These are phyloP conservation scores for Torymus texanus DNA, from an alignment of 2,888 invertebrate species.

Conservation along the genomic window DNA sequence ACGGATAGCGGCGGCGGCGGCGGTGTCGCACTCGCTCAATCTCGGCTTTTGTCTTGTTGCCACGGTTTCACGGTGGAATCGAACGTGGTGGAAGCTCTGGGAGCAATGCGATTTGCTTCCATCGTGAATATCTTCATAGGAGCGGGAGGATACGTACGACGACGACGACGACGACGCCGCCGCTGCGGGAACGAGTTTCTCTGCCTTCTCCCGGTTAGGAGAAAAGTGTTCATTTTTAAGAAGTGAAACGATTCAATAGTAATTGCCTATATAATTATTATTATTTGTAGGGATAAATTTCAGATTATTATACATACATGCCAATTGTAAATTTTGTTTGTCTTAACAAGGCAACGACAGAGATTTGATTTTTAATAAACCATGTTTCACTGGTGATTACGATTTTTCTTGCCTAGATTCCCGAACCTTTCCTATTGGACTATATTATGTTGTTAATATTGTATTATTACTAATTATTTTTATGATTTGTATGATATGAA, in stretches of 20 bases:
- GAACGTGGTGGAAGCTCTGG: neutral
- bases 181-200: conserved; percentile 28
- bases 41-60: neutral
- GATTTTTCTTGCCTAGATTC: neutral
- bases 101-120: neutral
- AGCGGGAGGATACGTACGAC: conserved; percentile 4
- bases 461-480: too few relatives aligned
- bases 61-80: conserved; percentile 5
- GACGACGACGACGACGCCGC: neutral
- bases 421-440: too few relatives aligned
- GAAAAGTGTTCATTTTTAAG: conserved; percentile 20
- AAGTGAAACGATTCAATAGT: neutral
- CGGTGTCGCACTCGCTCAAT: too few relatives aligned
- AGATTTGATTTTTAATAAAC: conserved; percentile 19
- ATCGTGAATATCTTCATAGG: neutral
- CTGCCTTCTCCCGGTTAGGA: conserved; percentile 44
- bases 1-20: neutral
- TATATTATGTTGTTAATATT: too few relatives aligned
- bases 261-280: conserved; percentile 15
- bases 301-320: conserved; percentile 26
- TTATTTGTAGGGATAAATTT: conserved; percentile 42
- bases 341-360: conserved; percentile 25
- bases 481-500: too few relatives aligned
- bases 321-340: conserved; percentile 44
- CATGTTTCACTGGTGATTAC: conserved; percentile 7